Conservation (phyloP, 2,888 invertebrate species). For the Callosobruchus maculatus region DNA sequence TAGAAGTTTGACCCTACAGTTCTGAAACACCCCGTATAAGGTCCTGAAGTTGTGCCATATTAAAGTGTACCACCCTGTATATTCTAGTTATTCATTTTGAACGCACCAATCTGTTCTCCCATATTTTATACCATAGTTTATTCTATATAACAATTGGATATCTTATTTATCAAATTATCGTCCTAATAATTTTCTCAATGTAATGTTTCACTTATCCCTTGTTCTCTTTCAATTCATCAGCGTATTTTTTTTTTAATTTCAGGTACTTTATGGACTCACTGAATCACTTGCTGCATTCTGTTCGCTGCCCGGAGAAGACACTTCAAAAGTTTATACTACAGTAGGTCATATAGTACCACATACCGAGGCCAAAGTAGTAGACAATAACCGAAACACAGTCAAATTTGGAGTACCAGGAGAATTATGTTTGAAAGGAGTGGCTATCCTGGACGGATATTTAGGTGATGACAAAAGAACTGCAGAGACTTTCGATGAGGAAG, state of each 20-base stretch:
- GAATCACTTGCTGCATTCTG: slow-evolving; percentile 57
- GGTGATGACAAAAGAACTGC: slow-evolving; percentile 71
- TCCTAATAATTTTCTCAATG: too few species aligned
- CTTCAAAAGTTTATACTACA: slow-evolving; percentile 48
- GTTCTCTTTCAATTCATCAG: too few species aligned
- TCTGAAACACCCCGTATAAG: too few species aligned
- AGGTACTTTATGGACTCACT: slow-evolving; percentile 61
- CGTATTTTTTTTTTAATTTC: slow-evolving; percentile 9
- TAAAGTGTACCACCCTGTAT: too few species aligned
- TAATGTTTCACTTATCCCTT: too few species aligned
- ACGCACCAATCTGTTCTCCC: too few species aligned
- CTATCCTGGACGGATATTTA: slow-evolving; percentile 80
- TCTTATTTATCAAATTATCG: too few species aligned
- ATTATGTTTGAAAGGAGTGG: slow-evolving; percentile 70
- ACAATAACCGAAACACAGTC: slow-evolving; percentile 61
- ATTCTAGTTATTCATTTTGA: too few species aligned
- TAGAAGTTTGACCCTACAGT: too few species aligned
- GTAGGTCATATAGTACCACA: slow-evolving; percentile 58
- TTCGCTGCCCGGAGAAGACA: slow-evolving; percentile 50
- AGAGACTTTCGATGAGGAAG: slow-evolving; percentile 60
- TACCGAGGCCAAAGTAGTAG: slow-evolving; percentile 63
- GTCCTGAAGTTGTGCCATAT: too few species aligned
- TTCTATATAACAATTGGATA: too few species aligned
- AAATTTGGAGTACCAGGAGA: slow-evolving; percentile 73
- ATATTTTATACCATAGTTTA: too few species aligned